These are phyloP conservation scores for Procambarus clarkii DNA, from an alignment of 1,140 invertebrate species.

Conservation along the genomic window DNA sequence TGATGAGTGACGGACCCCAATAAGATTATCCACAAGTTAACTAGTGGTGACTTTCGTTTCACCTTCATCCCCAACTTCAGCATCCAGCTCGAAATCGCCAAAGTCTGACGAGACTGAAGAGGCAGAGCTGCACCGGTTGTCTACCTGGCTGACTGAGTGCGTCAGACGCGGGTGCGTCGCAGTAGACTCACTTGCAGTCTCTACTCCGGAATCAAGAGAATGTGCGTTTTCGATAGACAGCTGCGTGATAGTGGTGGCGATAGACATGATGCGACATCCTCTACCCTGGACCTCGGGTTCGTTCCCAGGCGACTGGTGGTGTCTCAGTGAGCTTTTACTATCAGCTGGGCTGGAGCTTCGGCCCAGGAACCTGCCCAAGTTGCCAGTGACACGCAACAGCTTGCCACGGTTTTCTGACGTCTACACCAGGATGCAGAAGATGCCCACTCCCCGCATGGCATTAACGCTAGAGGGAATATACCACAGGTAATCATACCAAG, in stretches of 20 bases:
- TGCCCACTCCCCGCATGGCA: slow-evolving; percentile 66
- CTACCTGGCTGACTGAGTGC: slow-evolving; percentile 66
- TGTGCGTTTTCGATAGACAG: slow-evolving; percentile 46
- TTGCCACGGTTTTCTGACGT: slow-evolving; percentile 51
- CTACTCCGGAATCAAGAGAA: slow-evolving; percentile 41
- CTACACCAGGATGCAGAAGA: slow-evolving; percentile 69
- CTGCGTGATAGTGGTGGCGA: slow-evolving; percentile 66
- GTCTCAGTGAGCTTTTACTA: slow-evolving; percentile 1
- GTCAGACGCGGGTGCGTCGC: slow-evolving; percentile 50
- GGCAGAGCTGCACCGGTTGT: slow-evolving; percentile 46
- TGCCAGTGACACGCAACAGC: slow-evolving; percentile 27
- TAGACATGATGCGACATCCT: slow-evolving; percentile 59
- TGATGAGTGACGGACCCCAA: too few relatives aligned
- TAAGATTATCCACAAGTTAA: slow-evolving; percentile 26
- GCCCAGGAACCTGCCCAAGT: neutral
- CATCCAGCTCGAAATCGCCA: slow-evolving; percentile 41
- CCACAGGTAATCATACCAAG: slow-evolving; percentile 72
- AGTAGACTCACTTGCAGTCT: neutral
- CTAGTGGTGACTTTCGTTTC: slow-evolving; percentile 48
- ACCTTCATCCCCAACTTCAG: slow-evolving; percentile 30
- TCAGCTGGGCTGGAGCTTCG: slow-evolving; percentile 26
- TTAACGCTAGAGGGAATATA: slow-evolving; percentile 68
- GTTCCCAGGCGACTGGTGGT: slow-evolving; percentile 24
- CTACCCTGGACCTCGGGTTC: neutral
- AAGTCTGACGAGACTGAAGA: slow-evolving; percentile 61